Conservation (phyloP, 2,113 vertebrate genomes). For the Neomonachus schauinslandi region DNA sequence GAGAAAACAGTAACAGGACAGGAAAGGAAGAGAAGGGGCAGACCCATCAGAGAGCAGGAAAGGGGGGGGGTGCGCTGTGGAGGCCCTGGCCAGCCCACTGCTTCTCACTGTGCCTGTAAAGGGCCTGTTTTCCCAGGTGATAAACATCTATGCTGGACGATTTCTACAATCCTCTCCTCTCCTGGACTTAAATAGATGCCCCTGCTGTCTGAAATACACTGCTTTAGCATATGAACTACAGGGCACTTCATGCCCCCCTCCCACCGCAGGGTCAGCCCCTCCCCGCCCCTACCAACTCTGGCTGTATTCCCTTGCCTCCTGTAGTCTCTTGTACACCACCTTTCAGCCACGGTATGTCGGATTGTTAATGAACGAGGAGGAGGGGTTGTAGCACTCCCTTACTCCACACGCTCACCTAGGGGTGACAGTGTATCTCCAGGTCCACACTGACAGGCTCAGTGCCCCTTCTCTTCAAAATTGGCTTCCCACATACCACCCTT, state of each 20-base stretch:
- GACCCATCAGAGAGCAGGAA: not conserved
- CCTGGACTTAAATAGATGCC: not conserved
- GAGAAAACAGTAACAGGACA: not conserved
- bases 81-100: not conserved
- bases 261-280: not conserved
- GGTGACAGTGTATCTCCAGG: not conserved
- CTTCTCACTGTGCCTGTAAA: not conserved
- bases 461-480: not conserved
- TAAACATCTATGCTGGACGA: not conserved
- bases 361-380: not conserved
- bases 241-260: not conserved
- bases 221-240: not conserved
- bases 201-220: not conserved
- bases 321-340: not conserved
- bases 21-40: not conserved
- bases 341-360: not conserved
- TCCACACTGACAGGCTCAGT: not conserved
- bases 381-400: not conserved
- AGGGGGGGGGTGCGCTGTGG: not conserved
- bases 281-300: not conserved
- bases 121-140: not conserved
- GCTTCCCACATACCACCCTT: not conserved
- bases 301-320: not conserved
- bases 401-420: not conserved
- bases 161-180: not conserved